Percentiles rank a stretch among this genome's conserved stretches.
Conservation (phyloP, 2,888 invertebrate species). For the Cremastobaeus sp. region DNA sequence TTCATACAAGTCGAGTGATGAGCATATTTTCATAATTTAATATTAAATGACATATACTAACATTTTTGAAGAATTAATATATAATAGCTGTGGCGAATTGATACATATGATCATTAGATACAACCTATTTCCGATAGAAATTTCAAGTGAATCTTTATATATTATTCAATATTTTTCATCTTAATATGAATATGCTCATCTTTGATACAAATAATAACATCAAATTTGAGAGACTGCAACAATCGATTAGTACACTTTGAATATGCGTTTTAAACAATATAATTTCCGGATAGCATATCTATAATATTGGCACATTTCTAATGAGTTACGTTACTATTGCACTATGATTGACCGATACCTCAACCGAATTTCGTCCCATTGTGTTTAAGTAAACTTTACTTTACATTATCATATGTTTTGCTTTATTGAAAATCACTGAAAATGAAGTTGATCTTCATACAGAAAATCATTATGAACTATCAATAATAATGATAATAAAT, state of each 20-base stretch:
- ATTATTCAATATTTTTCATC: neutral
- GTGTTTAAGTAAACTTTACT: slow-evolving; percentile 16
- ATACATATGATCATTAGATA: neutral
- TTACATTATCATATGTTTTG: neutral
- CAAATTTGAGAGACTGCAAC: slow-evolving; percentile 54
- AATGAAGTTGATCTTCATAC: no score
- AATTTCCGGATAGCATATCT: slow-evolving; percentile 7
- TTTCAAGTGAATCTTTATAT: neutral
- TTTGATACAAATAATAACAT: slow-evolving; percentile 22
- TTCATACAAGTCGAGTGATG: slow-evolving; percentile 10
- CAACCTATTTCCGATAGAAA: neutral
- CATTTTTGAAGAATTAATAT: neutral
- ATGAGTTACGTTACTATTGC: slow-evolving; percentile 25
- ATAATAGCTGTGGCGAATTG: no score
- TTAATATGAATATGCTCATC: slow-evolving; percentile 24
- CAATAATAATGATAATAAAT: no score
- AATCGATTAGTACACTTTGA: slow-evolving; percentile 38
- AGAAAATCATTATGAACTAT: no score
- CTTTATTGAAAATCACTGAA: no score
- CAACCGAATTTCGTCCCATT: slow-evolving; percentile 8
- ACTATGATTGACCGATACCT: slow-evolving; percentile 25
- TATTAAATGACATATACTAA: neutral
- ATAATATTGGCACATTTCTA: slow-evolving; percentile 39
- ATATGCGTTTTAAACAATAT: slow-evolving; percentile 21
- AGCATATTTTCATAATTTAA: slow-evolving; percentile 23